phyloP scores from a whole-genome alignment of 2,113 vertebrate genomes.

The Oncorhynchus kisutch region DNA sequence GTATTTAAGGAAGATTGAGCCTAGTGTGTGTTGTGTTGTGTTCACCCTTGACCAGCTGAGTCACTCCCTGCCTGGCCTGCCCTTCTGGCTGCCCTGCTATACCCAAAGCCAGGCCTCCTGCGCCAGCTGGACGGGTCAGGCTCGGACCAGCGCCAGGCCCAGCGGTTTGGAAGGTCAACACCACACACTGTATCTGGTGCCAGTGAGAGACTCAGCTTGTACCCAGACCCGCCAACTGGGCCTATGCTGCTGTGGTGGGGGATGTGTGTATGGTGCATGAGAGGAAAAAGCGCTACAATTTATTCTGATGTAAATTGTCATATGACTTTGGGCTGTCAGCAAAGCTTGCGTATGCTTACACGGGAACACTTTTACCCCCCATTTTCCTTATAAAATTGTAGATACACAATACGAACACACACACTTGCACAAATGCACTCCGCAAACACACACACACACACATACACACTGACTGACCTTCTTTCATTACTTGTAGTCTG shows the following conservation, averaged over 20 bases:
- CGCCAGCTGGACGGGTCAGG: constrained; percentile 50
- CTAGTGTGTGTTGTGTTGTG: constrained; percentile 8
- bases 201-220: constrained; percentile 67
- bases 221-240: constrained; percentile 25
- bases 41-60: constrained; percentile 65
- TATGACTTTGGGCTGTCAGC: no score
- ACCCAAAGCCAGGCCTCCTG: constrained; percentile 12
- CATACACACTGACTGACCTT: background rate
- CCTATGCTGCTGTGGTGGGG: background rate
- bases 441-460: background rate
- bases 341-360: no score
- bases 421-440: background rate
- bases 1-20: background rate
- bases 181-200: constrained; percentile 64
- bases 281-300: background rate
- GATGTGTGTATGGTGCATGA: constrained; percentile 14
- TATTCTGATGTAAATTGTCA: background rate
- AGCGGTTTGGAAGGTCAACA: constrained; percentile 53
- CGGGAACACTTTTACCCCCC: no score
- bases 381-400: background rate
- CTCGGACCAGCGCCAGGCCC: constrained; percentile 53
- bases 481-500: background rate
- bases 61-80: constrained; percentile 31
- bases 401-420: constrained; percentile 6
- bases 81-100: background rate